A percentile compares a stretch with the other conserved stretches of the same genome.
These are phyloP conservation scores for Scomber japonicus DNA, from an alignment of 2,113 vertebrate species.

Conservation along the genomic window DNA sequence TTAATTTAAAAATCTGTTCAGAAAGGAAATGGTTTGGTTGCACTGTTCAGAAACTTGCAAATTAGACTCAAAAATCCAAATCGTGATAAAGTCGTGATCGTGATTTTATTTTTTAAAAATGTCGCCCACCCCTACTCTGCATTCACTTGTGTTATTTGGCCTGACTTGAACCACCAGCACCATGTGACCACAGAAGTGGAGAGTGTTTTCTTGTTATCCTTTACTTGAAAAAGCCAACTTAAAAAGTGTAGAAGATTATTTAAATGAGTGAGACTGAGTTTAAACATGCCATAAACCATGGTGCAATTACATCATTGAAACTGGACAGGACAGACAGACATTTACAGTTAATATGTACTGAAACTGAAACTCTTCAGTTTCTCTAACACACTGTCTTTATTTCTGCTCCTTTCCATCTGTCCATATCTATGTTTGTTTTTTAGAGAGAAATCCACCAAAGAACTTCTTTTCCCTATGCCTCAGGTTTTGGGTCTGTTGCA, in stretches of 20 bases:
- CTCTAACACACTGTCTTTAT: neutral
- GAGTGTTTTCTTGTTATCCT: conserved; percentile 9
- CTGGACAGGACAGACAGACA: conserved; percentile 2
- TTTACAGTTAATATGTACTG: neutral
- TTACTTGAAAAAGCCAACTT: neutral
- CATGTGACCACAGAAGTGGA: neutral
- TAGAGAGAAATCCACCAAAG: conserved; percentile 8
- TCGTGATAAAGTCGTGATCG: too few species aligned
- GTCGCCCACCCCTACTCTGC: neutral
- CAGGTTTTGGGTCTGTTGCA: conserved; percentile 34
- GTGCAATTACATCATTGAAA: conserved; percentile 6
- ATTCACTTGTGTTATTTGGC: neutral
- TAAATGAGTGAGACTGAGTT: neutral
- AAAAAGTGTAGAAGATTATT: neutral
- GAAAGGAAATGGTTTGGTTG: too few species aligned
- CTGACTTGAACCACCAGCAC: neutral
- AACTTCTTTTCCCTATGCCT: neutral
- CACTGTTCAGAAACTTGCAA: too few species aligned
- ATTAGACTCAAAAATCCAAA: too few species aligned
- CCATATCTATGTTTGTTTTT: neutral
- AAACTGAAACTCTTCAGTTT: neutral
- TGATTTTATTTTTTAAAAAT: too few species aligned
- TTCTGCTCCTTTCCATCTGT: neutral
- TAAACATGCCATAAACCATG: neutral
- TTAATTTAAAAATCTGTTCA: too few species aligned